Conservation (phyloP, 1,140 invertebrate species). For the Panonychus citri region DNA sequence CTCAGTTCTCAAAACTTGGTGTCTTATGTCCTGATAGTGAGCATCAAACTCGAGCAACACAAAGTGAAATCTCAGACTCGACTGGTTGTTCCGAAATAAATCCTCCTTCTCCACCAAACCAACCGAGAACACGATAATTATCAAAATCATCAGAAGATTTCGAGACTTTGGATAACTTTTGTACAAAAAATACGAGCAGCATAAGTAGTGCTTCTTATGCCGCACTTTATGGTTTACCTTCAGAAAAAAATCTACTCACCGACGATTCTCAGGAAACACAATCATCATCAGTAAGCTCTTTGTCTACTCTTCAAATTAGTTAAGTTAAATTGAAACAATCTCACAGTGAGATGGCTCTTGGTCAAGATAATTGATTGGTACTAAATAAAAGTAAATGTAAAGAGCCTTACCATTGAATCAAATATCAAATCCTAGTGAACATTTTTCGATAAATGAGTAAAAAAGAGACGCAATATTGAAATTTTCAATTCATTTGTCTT, state of each 20-base stretch:
- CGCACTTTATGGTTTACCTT: not conserved
- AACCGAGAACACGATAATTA: not conserved
- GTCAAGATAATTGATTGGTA: not conserved
- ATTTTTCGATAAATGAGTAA: no score
- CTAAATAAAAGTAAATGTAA: no score
- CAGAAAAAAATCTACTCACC: not conserved
- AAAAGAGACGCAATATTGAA: no score
- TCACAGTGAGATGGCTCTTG: slow-evolving; percentile 50
- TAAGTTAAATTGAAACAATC: slow-evolving; percentile 41
- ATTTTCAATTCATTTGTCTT: no score
- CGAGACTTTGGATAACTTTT: not conserved
- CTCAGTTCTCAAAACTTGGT: slow-evolving; percentile 42
- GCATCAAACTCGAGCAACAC: slow-evolving; percentile 10
- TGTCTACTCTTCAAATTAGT: not conserved
- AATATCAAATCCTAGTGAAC: no score
- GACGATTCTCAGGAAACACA: not conserved
- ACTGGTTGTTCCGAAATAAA: not conserved
- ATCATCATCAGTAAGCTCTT: not conserved
- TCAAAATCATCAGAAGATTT: not conserved
- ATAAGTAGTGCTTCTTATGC: not conserved
- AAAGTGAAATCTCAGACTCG: not conserved
- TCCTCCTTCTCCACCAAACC: not conserved
- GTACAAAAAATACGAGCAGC: not conserved
- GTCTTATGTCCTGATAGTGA: slow-evolving; percentile 54
- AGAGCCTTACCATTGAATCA: no score